These are phyloP conservation scores for Mesochorus sp. DNA, from an alignment of 2,888 invertebrate genomes.

Conservation along the genomic window DNA sequence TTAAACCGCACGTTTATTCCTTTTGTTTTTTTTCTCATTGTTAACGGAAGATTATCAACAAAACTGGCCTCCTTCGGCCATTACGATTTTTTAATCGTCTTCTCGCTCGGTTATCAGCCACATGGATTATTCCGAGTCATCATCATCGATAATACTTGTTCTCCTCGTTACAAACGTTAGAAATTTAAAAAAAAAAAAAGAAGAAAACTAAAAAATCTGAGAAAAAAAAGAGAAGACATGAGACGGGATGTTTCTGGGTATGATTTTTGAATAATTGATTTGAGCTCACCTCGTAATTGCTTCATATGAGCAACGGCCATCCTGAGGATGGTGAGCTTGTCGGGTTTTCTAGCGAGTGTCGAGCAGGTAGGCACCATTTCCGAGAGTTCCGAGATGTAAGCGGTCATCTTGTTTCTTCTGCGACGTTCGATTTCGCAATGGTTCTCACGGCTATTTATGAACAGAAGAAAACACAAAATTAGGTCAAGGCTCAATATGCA, in stretches of 20 bases:
- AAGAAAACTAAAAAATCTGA: not conserved
- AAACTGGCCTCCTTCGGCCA: not conserved
- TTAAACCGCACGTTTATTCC: constrained; percentile 14
- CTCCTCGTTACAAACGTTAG: not conserved
- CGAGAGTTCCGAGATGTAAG: constrained; percentile 99
- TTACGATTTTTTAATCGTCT: constrained; percentile 12
- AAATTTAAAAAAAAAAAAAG: not conserved
- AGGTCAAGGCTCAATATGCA: constrained; percentile 38
- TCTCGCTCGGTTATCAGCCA: not conserved
- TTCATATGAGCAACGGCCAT: constrained; percentile 99
- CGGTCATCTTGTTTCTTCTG: constrained; percentile 99
- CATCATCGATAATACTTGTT: not conserved
- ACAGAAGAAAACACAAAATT: constrained; percentile 52
- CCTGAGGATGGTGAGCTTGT: constrained; percentile 98
- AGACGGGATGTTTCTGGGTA: not conserved
- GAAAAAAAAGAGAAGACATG: not conserved
- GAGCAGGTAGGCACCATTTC: constrained; percentile 99
- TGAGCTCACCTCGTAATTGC: constrained; percentile 91
- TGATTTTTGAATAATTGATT: not conserved
- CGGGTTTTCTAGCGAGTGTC: constrained; percentile 98
- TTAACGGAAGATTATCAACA: constrained; percentile 27
- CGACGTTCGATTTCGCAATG: constrained; percentile 99
- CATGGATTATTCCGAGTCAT: constrained; percentile 12
- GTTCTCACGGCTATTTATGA: constrained; percentile 93
- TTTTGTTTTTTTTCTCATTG: constrained; percentile 29